phyloP scores from a whole-genome alignment of 1,140 invertebrate species.

The Coelopa frigida region DNA sequence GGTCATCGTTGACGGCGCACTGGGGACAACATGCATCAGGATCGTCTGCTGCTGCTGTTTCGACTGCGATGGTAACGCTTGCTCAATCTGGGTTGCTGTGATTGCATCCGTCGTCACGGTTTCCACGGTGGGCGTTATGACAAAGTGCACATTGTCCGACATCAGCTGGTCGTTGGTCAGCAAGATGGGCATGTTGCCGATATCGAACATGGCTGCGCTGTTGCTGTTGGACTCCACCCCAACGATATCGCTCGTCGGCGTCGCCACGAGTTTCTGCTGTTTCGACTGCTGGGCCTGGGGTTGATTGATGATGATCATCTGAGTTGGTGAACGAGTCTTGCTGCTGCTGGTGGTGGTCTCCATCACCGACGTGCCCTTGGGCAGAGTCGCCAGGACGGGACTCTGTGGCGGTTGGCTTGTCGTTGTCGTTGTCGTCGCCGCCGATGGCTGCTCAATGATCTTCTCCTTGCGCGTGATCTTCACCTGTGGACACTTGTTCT shows the following conservation, averaged over 20 bases:
- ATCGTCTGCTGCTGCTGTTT: too few relatives aligned
- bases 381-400: too few relatives aligned
- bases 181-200: constrained; percentile 66
- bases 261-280: constrained; percentile 45
- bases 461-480: constrained; percentile 12
- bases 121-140: too few relatives aligned
- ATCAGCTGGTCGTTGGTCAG: constrained; percentile 57
- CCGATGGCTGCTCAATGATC: background rate
- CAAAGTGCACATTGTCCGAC: constrained; percentile 51
- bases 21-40: too few relatives aligned
- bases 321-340: too few relatives aligned
- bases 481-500: constrained; percentile 9
- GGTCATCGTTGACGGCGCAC: too few relatives aligned
- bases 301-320: background rate
- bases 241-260: constrained; percentile 34
- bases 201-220: constrained; percentile 49
- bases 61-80: too few relatives aligned
- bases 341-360: too few relatives aligned
- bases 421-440: background rate
- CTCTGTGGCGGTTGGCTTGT: background rate
- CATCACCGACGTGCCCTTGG: too few relatives aligned
- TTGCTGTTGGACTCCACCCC: background rate
- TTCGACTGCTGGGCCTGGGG: constrained; percentile 4
- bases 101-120: too few relatives aligned
- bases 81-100: too few relatives aligned